These are phyloP conservation scores for Marisa cornuarietis DNA, from an alignment of 1,140 invertebrate species.

Conservation along the genomic window DNA sequence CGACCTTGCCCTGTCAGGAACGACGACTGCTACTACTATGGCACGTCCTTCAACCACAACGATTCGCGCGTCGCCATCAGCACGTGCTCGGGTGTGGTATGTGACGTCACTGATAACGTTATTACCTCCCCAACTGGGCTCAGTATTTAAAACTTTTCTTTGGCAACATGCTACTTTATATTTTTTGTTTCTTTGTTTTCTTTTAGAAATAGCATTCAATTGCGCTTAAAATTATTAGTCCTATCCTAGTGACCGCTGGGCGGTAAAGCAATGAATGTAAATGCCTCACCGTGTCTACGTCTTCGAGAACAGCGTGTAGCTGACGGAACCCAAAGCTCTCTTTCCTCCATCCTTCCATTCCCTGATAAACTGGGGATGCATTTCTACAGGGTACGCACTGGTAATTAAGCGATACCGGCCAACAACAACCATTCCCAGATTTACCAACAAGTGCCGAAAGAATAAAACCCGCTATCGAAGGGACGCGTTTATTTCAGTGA, in stretches of 20 bases:
- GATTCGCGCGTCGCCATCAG: constrained; percentile 32
- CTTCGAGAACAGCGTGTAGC: no score
- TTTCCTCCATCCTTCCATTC: no score
- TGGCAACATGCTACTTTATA: not conserved
- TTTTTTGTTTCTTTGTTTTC: not conserved
- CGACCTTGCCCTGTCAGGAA: constrained; percentile 17
- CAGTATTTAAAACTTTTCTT: not conserved
- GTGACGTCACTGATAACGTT: not conserved
- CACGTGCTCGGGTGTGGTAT: constrained; percentile 38
- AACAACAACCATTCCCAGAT: no score
- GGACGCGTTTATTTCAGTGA: no score
- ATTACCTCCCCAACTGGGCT: not conserved
- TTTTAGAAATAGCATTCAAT: not conserved
- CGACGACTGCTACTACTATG: constrained; percentile 36
- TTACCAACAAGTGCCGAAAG: no score
- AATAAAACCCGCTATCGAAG: no score
- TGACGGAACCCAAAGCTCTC: no score
- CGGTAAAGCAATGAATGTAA: no score
- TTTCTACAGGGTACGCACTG: no score
- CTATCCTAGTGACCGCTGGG: not conserved
- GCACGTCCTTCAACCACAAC: constrained; percentile 23
- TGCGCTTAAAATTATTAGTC: not conserved
- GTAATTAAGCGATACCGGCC: no score
- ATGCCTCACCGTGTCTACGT: no score
- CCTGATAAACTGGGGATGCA: no score